These are phyloP conservation scores for Sycon ciliatum DNA, from an alignment of 37 sponge, comb jelly and placozoan species.

Conservation along the genomic window DNA sequence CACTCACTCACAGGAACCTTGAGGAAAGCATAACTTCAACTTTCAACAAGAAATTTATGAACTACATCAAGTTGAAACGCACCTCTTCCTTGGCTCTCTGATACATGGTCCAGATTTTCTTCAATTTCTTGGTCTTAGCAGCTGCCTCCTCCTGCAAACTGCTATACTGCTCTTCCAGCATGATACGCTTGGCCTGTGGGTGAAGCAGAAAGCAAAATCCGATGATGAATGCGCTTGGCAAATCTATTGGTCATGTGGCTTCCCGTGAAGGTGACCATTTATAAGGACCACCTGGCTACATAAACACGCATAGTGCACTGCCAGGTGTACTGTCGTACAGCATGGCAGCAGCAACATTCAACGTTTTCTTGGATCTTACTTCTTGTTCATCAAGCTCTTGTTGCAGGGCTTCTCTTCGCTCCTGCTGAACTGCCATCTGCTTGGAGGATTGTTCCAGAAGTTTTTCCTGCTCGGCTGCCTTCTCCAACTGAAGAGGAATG, in stretches of 20 bases:
- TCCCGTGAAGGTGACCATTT: no score
- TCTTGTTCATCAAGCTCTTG: constrained; percentile 54
- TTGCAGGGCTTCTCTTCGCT: constrained; percentile 55
- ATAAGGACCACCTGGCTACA: no score
- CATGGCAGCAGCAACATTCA: not conserved
- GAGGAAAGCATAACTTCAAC: not conserved
- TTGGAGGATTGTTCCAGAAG: constrained; percentile 79
- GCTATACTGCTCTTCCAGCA: constrained; percentile 82
- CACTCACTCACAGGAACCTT: not conserved
- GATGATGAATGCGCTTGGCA: no score
- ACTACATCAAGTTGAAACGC: no score
- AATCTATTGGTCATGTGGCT: no score
- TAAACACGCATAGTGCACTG: no score
- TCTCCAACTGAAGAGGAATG: constrained; percentile 56
- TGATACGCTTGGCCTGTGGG: constrained; percentile 63
- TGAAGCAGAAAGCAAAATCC: not conserved
- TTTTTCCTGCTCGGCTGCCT: constrained; percentile 87
- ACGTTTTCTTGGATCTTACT: not conserved
- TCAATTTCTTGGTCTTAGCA: constrained; percentile 67
- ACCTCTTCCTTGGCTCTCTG: constrained; percentile 85
- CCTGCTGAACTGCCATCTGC: constrained; percentile 62
- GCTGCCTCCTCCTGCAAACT: constrained; percentile 88
- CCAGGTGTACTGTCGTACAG: no score
- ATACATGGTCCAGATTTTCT: constrained; percentile 80
- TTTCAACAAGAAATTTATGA: not conserved